A percentile compares a stretch with the other conserved stretches of the same genome.
Evolutionary conservation across 2,113 vertebrate genomes (phyloP).

Genomic region (Murina feae): DNA sequence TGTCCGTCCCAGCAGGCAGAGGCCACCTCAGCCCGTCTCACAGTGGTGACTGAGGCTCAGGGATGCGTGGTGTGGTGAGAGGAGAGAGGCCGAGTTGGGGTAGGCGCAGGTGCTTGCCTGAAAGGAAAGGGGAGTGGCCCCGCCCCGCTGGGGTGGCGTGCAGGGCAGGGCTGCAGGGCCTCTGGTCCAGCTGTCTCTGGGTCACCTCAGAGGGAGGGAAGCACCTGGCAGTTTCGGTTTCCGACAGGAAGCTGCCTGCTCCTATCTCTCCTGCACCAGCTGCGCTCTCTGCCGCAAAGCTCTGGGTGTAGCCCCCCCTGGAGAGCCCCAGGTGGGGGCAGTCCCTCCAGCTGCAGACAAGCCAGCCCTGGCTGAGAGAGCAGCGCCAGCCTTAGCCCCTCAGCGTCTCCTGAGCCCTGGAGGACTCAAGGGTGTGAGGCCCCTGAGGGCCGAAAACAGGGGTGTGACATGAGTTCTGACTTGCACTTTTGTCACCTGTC

Average conservation of each 20-base stretch:
- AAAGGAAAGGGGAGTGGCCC: neutral
- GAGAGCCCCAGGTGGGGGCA: constrained; percentile 13
- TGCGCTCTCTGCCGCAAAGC: neutral
- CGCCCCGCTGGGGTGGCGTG: neutral
- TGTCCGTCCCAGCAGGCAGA: neutral
- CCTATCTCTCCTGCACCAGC: neutral
- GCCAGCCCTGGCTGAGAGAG: neutral
- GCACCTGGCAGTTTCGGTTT: constrained; percentile 66
- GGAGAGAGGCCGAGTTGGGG: neutral
- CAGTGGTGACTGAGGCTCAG: neutral
- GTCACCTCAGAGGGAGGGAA: neutral
- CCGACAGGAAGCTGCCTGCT: constrained; percentile 43
- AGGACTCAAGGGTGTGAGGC: neutral
- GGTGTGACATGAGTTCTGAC: neutral
- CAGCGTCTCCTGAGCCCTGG: neutral
- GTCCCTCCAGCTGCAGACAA: neutral
- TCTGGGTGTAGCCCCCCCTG: neutral
- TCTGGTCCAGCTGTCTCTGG: neutral
- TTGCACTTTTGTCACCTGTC: neutral
- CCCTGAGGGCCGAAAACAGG: fast-evolving
- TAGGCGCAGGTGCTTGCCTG: neutral
- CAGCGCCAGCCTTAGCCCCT: neutral
- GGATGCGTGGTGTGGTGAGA: neutral
- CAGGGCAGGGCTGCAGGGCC: neutral
- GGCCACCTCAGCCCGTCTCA: neutral